phyloP scores from a whole-genome alignment of 2,888 invertebrate species.

The Limnephilus lunatus region DNA sequence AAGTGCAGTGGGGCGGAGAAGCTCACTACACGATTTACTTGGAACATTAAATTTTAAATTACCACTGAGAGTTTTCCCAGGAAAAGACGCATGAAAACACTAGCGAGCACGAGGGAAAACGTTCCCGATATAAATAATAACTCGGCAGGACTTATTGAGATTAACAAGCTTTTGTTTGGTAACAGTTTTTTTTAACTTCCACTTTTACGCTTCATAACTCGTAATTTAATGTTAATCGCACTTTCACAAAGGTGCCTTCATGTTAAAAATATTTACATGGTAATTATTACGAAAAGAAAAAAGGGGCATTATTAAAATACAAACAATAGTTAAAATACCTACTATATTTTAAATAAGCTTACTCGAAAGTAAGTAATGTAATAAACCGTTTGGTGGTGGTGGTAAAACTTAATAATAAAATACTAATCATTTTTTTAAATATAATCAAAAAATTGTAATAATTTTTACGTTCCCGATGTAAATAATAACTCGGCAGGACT shows the following conservation, averaged over 20 bases:
- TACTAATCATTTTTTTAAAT: too few relatives aligned
- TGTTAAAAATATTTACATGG: not conserved
- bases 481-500: constrained; percentile 28
- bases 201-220: not conserved
- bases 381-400: too few relatives aligned
- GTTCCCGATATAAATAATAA: constrained; percentile 31
- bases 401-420: too few relatives aligned
- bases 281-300: not conserved
- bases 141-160: constrained; percentile 9
- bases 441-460: too few relatives aligned
- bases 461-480: constrained; percentile 18
- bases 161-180: not conserved
- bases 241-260: not conserved
- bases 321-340: not conserved
- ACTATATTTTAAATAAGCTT: too few relatives aligned
- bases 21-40: constrained; percentile 36
- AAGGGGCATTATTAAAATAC: not conserved
- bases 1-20: constrained; percentile 12
- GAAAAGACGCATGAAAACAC: constrained; percentile 14
- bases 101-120: not conserved
- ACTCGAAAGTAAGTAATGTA: too few relatives aligned
- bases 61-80: constrained; percentile 35
- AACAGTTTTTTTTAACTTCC: not conserved
- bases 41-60: constrained; percentile 55
- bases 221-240: not conserved